Base-by-base conservation (phyloP, 2,888 invertebrate species). In the Pediacus dermestoides region DNA sequence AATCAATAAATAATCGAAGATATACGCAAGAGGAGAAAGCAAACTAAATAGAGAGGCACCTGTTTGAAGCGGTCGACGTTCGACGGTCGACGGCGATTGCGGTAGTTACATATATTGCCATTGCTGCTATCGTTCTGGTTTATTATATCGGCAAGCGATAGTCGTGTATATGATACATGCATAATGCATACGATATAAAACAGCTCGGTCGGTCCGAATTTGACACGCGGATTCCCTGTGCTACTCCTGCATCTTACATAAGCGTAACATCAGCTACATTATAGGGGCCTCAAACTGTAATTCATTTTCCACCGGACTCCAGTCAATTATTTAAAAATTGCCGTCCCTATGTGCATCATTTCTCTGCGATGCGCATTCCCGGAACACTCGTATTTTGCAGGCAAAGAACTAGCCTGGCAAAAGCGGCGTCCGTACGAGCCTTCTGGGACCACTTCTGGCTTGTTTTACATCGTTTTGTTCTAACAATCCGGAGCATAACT, bases 251-350 rank as follows among this genome's bases (percentile, higher is more conserved):
- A 61, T 64, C 62, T 63, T 61, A 56, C 53, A 60, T 59, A 63
- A 60, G 58, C 57, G 58, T 61, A 62, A 64, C 59, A 62, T 64
- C 54, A 45, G 51, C 53, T 57, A 55, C 46, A 52, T 51, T 54
- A 57, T 55, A 43, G 55, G 57, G 54, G 50, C 52, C 46, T 45
- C 38, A 42, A 54, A 58, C 64, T 61, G 70, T 71, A 71, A 71
- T 70, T 71, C 71, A 71, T 71, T 70, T 70, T 70, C 68, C 62
- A 70, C 70, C 70, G 71, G 71, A 71, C 71, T 61, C 69, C 66
- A 67, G 71, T 71, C 71, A 71, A 71, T 71, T 71, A 71, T 71
- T 71, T 70, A 71, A 70, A 70, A 71, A 71, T 70, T 71, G 70
- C 69, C 63, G 67, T 69, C 69, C 71, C 70, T 61, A 53, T 55